phyloP scores from a whole-genome alignment of 37 sponge, comb jelly and placozoan genomes.

The Beroe ovata region DNA sequence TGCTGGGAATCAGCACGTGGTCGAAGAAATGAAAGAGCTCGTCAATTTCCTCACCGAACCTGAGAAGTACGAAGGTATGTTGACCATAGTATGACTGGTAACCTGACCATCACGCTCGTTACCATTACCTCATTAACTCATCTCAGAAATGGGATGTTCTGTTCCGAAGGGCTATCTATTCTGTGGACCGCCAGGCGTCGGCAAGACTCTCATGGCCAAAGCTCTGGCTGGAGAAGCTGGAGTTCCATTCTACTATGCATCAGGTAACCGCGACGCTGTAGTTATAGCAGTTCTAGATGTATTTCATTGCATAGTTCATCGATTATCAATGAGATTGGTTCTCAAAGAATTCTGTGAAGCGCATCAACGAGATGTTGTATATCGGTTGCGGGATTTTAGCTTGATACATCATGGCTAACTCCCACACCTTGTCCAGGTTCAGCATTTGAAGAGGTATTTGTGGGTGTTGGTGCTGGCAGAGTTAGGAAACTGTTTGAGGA shows the following conservation, averaged over 20 bases:
- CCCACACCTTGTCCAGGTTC: neutral
- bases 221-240: conserved; percentile 53
- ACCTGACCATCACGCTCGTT: too few relatives aligned
- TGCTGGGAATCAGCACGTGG: conserved; percentile 38
- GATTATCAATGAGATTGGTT: too few relatives aligned
- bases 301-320: too few relatives aligned
- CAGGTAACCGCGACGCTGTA: too few relatives aligned
- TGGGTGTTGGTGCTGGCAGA: conserved; percentile 50
- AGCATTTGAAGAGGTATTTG: conserved; percentile 64
- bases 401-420: neutral
- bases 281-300: too few relatives aligned
- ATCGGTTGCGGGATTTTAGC: too few relatives aligned
- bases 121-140: neutral
- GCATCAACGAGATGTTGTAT: too few relatives aligned
- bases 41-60: conserved; percentile 21
- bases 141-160: conserved; percentile 12
- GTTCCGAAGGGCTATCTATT: conserved; percentile 49
- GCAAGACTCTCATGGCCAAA: conserved; percentile 62
- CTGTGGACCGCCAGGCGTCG: conserved; percentile 47
- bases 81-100: too few relatives aligned
- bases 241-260: conserved; percentile 56
- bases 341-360: too few relatives aligned
- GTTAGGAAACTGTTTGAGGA: conserved; percentile 59
- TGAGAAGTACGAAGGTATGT: conserved; percentile 28
- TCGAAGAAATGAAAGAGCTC: conserved; percentile 31